phyloP scores from a whole-genome alignment of 2,797 vertebrate species.

The Enoplosus armatus region DNA sequence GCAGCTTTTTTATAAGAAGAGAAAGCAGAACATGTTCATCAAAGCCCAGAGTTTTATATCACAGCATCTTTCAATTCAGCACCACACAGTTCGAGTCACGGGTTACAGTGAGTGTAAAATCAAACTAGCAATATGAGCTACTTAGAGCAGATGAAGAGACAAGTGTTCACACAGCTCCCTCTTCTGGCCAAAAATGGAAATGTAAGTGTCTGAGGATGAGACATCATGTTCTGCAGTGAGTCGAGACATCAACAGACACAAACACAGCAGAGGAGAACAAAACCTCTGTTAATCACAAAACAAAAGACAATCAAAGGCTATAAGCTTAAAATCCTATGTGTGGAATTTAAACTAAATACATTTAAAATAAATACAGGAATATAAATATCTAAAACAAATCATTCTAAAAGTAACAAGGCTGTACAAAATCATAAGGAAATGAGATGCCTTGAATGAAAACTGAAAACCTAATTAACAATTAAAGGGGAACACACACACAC shows the following conservation, averaged over 20 bases:
- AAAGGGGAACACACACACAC: not conserved
- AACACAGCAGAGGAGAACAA: not conserved
- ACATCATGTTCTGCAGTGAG: not conserved
- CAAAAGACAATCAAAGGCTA: not conserved
- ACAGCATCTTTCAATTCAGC: not conserved
- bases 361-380: not conserved
- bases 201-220: not conserved
- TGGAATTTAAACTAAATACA: not conserved
- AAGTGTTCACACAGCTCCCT: constrained; percentile 36
- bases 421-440: not conserved
- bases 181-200: constrained; percentile 49
- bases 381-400: not conserved
- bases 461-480: not conserved
- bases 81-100: too few relatives aligned
- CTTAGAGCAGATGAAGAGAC: not conserved
- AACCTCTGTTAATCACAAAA: too few relatives aligned
- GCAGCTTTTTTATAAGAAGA: not conserved
- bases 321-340: too few relatives aligned
- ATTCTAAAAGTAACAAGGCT: not conserved
- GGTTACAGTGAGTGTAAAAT: not conserved
- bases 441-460: not conserved
- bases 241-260: not conserved
- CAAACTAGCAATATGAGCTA: not conserved
- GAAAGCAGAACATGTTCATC: not conserved
- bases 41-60: not conserved